A percentile compares a stretch with the other conserved stretches of the same genome.
Evolutionary conservation across 2,797 vertebrate species (phyloP).

Genomic region (Alfaro cultratus): DNA sequence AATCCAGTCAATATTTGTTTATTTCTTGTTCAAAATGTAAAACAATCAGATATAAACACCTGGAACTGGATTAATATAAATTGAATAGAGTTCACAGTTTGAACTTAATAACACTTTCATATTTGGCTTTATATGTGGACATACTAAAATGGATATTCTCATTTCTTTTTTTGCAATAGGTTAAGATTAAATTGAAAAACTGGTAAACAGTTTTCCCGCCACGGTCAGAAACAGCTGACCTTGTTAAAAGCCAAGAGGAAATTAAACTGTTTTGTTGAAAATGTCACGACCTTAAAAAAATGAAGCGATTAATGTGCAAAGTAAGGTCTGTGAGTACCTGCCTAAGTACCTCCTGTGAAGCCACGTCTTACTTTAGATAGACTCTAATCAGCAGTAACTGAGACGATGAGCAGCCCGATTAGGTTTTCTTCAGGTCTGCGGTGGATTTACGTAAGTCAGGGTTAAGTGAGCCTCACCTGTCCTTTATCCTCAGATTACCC

Average conservation of each 20-base stretch:
- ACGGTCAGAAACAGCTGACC: background rate
- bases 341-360: background rate
- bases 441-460: constrained; percentile 33
- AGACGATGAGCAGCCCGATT: background rate
- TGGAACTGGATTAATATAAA: background rate
- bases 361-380: background rate
- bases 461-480: constrained; percentile 39
- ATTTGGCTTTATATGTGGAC: background rate
- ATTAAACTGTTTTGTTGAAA: background rate
- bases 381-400: constrained; percentile 7
- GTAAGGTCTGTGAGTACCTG: background rate
- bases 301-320: background rate
- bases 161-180: background rate
- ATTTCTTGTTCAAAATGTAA: background rate
- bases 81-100: background rate
- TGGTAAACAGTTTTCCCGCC: background rate
- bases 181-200: background rate
- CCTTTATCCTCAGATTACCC: constrained; percentile 52
- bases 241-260: background rate
- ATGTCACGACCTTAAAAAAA: background rate
- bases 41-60: background rate
- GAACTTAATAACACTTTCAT: background rate
- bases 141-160: background rate
- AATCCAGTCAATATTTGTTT: background rate
- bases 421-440: constrained; percentile 14